Evolutionary conservation across 2,888 invertebrate genomes (phyloP).

Genomic region (Pinctada fucata): DNA sequence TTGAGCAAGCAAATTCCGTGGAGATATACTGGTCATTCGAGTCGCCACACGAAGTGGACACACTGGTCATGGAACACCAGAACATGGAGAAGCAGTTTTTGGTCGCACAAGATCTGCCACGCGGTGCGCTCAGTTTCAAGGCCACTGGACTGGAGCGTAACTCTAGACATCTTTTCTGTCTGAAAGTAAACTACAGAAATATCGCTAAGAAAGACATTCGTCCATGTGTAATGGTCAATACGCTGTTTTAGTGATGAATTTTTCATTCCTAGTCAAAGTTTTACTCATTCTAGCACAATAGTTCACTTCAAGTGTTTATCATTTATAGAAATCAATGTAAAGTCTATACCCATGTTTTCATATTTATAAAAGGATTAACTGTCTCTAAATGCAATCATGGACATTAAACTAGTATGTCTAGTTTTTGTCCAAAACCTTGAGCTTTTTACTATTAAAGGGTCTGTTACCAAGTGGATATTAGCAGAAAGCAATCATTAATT

Average conservation of each 20-base stretch:
- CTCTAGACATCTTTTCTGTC: conserved; percentile 22
- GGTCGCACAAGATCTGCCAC: conserved; percentile 1
- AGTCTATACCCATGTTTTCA: too few species aligned
- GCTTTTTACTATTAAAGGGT: too few species aligned
- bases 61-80: not conserved
- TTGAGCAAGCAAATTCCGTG: not conserved
- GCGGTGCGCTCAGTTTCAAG: conserved; percentile 18
- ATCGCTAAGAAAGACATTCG: conserved; percentile 1
- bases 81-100: not conserved
- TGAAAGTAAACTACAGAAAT: conserved; percentile 7
- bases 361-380: too few species aligned
- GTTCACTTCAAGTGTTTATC: too few species aligned
- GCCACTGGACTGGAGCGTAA: not conserved
- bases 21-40: not conserved
- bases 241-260: not conserved
- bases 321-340: too few species aligned
- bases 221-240: conserved; percentile 21
- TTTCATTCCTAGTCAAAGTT: too few species aligned
- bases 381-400: too few species aligned
- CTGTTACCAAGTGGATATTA: too few species aligned
- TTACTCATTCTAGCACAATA: too few species aligned
- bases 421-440: too few species aligned
- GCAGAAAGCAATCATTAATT: too few species aligned
- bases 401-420: too few species aligned
- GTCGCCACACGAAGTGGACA: not conserved